Evolutionary conservation across 2,797 vertebrate species (phyloP).

Genomic region (Chaetophractus vellerosus): DNA sequence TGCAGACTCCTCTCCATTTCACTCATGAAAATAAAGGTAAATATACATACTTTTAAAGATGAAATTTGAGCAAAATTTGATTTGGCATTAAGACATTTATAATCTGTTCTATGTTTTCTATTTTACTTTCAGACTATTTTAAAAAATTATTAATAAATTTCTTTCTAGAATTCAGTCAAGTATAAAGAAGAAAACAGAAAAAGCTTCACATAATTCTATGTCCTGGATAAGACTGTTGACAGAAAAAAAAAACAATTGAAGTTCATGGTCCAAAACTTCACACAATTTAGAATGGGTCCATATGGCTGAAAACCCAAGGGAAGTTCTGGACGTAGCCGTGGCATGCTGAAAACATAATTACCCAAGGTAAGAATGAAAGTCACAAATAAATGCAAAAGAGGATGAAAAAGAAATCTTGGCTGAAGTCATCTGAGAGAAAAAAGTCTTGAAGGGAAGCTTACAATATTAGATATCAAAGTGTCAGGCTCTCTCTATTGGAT

Average conservation of each 20-base stretch:
- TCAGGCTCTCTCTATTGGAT: background rate
- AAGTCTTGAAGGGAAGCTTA: background rate
- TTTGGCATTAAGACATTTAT: background rate
- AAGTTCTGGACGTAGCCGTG: background rate
- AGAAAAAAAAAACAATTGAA: background rate
- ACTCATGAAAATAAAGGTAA: constrained; percentile 8
- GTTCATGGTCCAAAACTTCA: background rate
- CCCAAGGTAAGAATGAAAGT: background rate
- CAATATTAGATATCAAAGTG: background rate
- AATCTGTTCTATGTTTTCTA: background rate
- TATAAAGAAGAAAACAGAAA: constrained; percentile 17
- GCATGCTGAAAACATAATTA: background rate
- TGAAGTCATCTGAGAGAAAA: background rate
- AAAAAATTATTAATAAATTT: background rate
- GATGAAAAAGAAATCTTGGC: background rate
- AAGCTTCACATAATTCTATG: background rate
- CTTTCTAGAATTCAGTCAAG: background rate
- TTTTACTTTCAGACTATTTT: background rate
- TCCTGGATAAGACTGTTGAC: background rate
- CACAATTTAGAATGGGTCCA: background rate
- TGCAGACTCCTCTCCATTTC: background rate
- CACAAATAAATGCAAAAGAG: background rate
- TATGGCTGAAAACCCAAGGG: background rate
- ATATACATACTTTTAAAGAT: background rate
- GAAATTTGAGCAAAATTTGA: background rate